These are phyloP conservation scores for Ceyx cyanopectus DNA, from an alignment of 2,113 vertebrate genomes.

Conservation along the genomic window DNA sequence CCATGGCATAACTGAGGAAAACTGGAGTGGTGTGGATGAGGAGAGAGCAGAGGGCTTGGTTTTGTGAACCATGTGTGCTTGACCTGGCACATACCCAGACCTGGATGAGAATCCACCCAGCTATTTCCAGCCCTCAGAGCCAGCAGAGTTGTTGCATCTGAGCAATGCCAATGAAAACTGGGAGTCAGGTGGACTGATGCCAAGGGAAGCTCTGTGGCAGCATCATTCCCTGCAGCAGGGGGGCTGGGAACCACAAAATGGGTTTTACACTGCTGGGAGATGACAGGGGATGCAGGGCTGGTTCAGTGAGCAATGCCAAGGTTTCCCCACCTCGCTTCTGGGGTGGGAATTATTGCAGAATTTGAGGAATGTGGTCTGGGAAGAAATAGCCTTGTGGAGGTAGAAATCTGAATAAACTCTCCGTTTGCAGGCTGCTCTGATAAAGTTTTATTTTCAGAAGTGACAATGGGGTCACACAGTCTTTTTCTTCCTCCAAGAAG, in stretches of 20 bases:
- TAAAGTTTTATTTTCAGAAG: not conserved
- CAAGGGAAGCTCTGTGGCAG: rapidly evolving
- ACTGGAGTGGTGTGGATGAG: not conserved
- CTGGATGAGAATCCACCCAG: no score
- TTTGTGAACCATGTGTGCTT: not conserved
- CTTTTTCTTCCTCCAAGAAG: not conserved
- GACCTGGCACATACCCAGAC: not conserved
- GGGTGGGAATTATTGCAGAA: not conserved
- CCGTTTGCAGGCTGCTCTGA: not conserved
- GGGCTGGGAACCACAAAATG: not conserved
- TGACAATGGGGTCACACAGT: rapidly evolving
- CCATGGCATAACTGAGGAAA: not conserved
- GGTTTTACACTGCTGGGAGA: not conserved
- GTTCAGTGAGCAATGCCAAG: not conserved
- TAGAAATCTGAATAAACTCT: not conserved
- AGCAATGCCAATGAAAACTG: not conserved
- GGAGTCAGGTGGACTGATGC: not conserved
- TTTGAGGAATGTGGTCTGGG: not conserved
- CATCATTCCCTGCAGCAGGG: not conserved
- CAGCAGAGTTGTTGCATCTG: rapidly evolving
- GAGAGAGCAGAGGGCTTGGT: not conserved
- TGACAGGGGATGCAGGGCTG: not conserved
- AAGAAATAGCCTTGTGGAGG: not conserved
- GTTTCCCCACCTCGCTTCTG: not conserved
- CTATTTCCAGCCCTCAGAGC: not conserved